Base-by-base conservation (phyloP, 2,797 vertebrate genomes). In the Manis crassicaudata region DNA sequence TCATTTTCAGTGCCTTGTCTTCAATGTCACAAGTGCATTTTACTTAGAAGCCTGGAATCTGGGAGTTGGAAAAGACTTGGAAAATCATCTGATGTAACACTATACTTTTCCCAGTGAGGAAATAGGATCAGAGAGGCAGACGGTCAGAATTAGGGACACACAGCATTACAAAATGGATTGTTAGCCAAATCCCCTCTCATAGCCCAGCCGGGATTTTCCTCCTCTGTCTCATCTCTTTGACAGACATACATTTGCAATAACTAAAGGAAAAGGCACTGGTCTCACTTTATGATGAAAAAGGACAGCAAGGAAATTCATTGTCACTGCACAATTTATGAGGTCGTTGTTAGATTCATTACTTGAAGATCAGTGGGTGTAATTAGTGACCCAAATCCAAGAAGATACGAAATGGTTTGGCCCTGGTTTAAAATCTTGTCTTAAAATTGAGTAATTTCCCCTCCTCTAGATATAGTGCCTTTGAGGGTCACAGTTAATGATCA, bases 361-460 rank as follows among this genome's bases (percentile, higher is more conserved):
- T 86, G 73, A 92, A 97, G 92, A 97, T 96, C 94, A 96, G 92
- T 94, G 81, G 92, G 92, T 96, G 29, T 97, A 97, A 97, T 98
- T 97, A 97, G 97, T 93, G 97, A 97, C 95, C 94, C 88, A 97
- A 93, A 96, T 97, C 93, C 90, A 90, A 96, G 96, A 85, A 97
- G 97, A 97, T 97, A 90, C 3, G 46, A 97, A 97, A 96, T 60
- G 68, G 91, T 82, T 96, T 85, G 89, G 91, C 83, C 84, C 96
- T 96, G 96, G 96, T 97, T 97, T 96, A 97, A 98, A 97, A 97
- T 97, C 94, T 97, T 97, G 96, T 98, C 96, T 97, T 94, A 94
- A 98, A 98, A 97, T 96, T 97, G 95, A 97, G 83, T 93, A 96
- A 97, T 97, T 97, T 97, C 84, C 88, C 76, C 76, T 92, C 25